Evolutionary conservation across 2,888 invertebrate genomes (phyloP).

Genomic region (Drosophila parthenogenetica): DNA sequence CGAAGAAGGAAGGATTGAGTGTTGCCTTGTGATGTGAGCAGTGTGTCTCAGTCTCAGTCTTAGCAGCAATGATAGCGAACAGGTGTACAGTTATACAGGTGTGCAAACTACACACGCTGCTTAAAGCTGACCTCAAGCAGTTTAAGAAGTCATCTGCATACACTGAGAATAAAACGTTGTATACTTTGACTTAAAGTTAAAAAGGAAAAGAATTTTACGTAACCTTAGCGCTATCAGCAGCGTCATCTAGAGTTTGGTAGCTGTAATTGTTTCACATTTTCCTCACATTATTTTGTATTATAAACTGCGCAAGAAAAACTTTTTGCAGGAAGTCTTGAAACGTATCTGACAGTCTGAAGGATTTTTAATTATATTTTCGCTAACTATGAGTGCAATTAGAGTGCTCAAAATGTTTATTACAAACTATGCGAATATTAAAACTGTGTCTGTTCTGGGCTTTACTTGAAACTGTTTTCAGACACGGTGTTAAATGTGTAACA

Average conservation of each 20-base stretch:
- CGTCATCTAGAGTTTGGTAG: background rate
- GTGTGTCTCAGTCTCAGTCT: background rate
- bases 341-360: background rate
- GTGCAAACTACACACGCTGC: background rate
- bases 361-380: slow-evolving; percentile 26
- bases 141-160: background rate
- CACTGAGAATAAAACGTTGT: background rate
- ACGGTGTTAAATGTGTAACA: background rate
- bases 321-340: background rate
- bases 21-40: background rate
- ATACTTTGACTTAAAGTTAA: background rate
- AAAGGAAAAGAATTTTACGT: background rate
- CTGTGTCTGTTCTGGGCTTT: background rate
- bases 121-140: slow-evolving; percentile 5
- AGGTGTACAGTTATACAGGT: slow-evolving; percentile 18
- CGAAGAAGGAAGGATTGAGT: slow-evolving; percentile 5
- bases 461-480: too few relatives aligned
- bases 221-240: slow-evolving; percentile 6
- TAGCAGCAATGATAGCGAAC: background rate
- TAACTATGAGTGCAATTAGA: slow-evolving; percentile 24
- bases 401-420: too few relatives aligned
- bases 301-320: background rate
- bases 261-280: slow-evolving; percentile 2
- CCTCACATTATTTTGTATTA: background rate
- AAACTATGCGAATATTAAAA: background rate